phyloP scores from a whole-genome alignment of 2,888 invertebrate species.

The Spatulosminthurus flaviceps region DNA sequence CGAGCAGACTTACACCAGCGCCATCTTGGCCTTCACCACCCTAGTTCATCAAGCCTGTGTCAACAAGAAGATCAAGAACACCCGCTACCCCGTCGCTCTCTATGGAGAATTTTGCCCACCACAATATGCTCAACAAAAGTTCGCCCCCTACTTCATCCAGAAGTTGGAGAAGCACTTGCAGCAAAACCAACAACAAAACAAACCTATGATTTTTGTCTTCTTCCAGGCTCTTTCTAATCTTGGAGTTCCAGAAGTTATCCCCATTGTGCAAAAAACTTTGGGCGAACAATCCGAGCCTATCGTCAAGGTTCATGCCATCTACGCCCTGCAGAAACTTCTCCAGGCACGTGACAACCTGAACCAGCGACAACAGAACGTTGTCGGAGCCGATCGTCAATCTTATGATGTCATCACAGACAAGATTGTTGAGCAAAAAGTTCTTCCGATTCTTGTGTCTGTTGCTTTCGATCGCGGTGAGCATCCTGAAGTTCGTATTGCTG shows the following conservation, averaged over 20 bases:
- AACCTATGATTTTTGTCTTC: constrained; percentile 61
- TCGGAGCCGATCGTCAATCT: constrained; percentile 23
- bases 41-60: constrained; percentile 65
- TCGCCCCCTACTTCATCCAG: constrained; percentile 58
- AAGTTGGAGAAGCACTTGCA: constrained; percentile 50
- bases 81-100: constrained; percentile 63
- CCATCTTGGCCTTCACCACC: constrained; percentile 64
- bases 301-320: constrained; percentile 64
- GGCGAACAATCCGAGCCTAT: not conserved
- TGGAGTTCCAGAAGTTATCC: constrained; percentile 64
- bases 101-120: constrained; percentile 63
- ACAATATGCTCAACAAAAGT: constrained; percentile 54
- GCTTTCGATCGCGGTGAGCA: constrained; percentile 65
- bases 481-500: constrained; percentile 65
- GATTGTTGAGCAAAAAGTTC: constrained; percentile 59
- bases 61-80: constrained; percentile 55
- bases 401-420: constrained; percentile 56
- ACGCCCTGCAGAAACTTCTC: constrained; percentile 64
- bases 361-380: constrained; percentile 46
- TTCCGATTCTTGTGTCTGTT: constrained; percentile 64
- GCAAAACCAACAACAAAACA: constrained; percentile 46
- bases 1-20: constrained; percentile 60
- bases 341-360: constrained; percentile 52
- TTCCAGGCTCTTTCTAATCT: constrained; percentile 66
- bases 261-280: constrained; percentile 58